phyloP scores from a whole-genome alignment of 1,140 invertebrate species.

The Dendroctonus valens region DNA sequence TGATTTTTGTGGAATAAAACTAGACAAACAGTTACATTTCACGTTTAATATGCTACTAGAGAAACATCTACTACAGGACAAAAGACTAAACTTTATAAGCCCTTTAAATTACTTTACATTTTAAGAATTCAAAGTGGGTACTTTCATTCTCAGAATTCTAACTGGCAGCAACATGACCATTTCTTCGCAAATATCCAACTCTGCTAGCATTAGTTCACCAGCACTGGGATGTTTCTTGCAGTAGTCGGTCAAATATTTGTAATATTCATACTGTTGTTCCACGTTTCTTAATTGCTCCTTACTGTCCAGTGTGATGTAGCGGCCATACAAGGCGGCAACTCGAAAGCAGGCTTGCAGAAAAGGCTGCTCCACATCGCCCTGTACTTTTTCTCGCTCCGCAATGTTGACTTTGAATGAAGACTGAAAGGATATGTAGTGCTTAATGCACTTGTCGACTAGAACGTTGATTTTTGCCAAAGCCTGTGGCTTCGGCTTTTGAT shows the following conservation, averaged over 20 bases:
- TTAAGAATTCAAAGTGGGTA: conserved; percentile 8
- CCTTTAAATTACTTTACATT: no score
- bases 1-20: no score
- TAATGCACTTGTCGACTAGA: conserved; percentile 72
- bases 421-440: conserved; percentile 73
- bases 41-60: no score
- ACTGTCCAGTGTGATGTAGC: conserved; percentile 69
- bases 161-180: conserved; percentile 77
- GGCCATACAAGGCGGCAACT: conserved; percentile 76
- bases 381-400: conserved; percentile 62
- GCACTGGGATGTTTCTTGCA: conserved; percentile 69
- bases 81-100: no score
- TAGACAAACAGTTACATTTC: no score
- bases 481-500: conserved; percentile 62
- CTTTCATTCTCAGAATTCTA: conserved; percentile 65
- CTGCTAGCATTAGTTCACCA: conserved; percentile 64
- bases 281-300: conserved; percentile 63
- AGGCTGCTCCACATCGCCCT: conserved; percentile 67
- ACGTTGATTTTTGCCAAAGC: conserved; percentile 76
- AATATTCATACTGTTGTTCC: conserved; percentile 71
- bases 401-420: conserved; percentile 67
- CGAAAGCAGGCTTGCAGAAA: conserved; percentile 77
- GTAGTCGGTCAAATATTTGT: conserved; percentile 74
- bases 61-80: no score
- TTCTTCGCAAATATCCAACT: conserved; percentile 74